Percentiles rank a stretch among this genome's conserved stretches.
These are phyloP conservation scores for Lutjanus erythropterus DNA, from an alignment of 2,113 vertebrate genomes.

Conservation along the genomic window DNA sequence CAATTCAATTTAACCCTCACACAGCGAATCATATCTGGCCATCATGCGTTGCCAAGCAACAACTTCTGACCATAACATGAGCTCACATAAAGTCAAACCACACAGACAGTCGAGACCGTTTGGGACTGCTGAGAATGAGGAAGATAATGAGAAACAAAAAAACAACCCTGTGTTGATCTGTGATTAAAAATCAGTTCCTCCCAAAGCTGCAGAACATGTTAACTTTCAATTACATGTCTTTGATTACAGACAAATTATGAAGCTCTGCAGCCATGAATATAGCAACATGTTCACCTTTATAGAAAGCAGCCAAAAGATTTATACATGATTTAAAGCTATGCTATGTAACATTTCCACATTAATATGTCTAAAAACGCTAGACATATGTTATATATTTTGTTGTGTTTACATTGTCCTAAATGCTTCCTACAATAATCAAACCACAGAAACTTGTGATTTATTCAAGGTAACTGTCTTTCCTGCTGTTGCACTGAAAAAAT, in stretches of 20 bases:
- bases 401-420: too few species aligned
- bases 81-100: constrained; percentile 36
- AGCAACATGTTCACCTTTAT: not conserved
- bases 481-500: too few species aligned
- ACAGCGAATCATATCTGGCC: constrained; percentile 42
- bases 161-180: not conserved
- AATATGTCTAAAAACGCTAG: too few species aligned
- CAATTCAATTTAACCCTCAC: constrained; percentile 55
- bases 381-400: too few species aligned
- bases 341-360: too few species aligned
- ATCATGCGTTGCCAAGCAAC: constrained; percentile 60
- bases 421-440: too few species aligned
- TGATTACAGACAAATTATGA: not conserved
- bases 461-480: too few species aligned
- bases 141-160: constrained; percentile 35
- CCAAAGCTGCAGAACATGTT: constrained; percentile 2
- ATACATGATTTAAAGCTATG: not conserved
- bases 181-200: constrained; percentile 13
- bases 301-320: not conserved
- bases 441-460: too few species aligned
- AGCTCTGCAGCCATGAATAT: not conserved
- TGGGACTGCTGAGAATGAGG: constrained; percentile 18
- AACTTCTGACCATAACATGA: constrained; percentile 44
- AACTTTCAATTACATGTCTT: not conserved
- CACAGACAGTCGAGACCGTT: constrained; percentile 9